A percentile compares a stretch with the other conserved stretches of the same genome.
Conservation (phyloP, 2,797 vertebrate species). For the Euthynnus affinis region DNA sequence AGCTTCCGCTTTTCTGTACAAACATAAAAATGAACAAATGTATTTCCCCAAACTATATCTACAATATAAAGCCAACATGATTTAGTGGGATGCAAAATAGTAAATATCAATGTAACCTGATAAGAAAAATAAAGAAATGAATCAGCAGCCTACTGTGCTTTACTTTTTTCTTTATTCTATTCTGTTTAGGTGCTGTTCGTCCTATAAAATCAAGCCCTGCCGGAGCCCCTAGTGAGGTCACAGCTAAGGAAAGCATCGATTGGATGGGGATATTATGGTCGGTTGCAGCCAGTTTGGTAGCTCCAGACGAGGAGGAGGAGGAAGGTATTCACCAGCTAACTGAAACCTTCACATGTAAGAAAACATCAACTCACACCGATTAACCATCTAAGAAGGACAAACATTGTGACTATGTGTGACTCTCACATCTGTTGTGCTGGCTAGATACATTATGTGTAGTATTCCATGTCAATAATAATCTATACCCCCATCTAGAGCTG, state of each 20-base stretch:
- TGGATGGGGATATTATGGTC: slow-evolving; percentile 77
- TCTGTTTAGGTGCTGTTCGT: slow-evolving; percentile 58
- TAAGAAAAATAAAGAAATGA: too few species aligned
- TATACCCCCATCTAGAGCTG: background rate
- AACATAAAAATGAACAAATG: too few species aligned
- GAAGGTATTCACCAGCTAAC: slow-evolving; percentile 84
- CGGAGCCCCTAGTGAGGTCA: slow-evolving; percentile 19
- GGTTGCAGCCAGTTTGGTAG: slow-evolving; percentile 69
- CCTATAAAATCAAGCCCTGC: slow-evolving; percentile 57
- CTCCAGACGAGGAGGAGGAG: slow-evolving; percentile 80
- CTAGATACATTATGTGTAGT: background rate
- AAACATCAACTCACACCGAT: slow-evolving; percentile 57
- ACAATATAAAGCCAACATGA: too few species aligned
- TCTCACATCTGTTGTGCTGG: background rate
- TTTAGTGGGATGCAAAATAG: too few species aligned
- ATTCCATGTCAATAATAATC: background rate
- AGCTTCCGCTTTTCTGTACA: too few species aligned
- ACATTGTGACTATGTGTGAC: background rate
- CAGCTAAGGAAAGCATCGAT: slow-evolving; percentile 60
- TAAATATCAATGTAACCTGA: too few species aligned
- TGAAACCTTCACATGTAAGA: slow-evolving; percentile 82
- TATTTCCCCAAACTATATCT: too few species aligned
- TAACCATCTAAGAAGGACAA: slow-evolving; percentile 8
- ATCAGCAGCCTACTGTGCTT: background rate
- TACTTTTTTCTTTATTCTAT: background rate